phyloP scores from a whole-genome alignment of 2,113 vertebrate genomes.

The Procavia capensis region DNA sequence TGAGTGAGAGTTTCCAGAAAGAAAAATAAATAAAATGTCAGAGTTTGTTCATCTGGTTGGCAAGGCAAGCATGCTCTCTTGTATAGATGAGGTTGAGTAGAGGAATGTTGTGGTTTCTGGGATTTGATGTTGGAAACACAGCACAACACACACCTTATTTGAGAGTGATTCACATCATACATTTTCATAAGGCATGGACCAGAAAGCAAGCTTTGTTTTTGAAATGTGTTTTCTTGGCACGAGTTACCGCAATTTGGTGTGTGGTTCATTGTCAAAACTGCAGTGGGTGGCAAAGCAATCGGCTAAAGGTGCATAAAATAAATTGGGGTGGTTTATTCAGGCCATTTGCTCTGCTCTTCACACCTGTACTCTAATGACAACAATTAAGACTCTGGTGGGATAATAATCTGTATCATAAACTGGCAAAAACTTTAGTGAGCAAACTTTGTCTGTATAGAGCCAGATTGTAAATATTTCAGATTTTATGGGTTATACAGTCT shows the following conservation, averaged over 20 bases:
- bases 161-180: constrained; percentile 70
- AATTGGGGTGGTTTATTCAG: constrained; percentile 41
- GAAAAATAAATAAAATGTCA: constrained; percentile 79
- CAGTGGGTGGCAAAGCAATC: constrained; percentile 66
- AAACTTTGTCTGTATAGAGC: not conserved
- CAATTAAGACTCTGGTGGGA: constrained; percentile 21
- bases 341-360: constrained; percentile 3
- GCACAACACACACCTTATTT: constrained; percentile 74
- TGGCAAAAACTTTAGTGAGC: constrained; percentile 30
- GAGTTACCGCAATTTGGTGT: constrained; percentile 64
- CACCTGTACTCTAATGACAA: constrained; percentile 67
- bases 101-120: constrained; percentile 76
- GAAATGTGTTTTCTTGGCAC: constrained; percentile 74
- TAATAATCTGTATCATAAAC: not conserved
- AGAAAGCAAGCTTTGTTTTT: constrained; percentile 79
- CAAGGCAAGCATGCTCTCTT: constrained; percentile 20
- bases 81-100: constrained; percentile 25
- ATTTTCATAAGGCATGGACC: constrained; percentile 74
- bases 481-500: not conserved
- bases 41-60: constrained; percentile 72
- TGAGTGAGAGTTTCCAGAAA: constrained; percentile 74
- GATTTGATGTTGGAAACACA: constrained; percentile 67
- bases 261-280: constrained; percentile 75
- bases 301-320: constrained; percentile 68
- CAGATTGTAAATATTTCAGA: constrained; percentile 43